phyloP scores from a whole-genome alignment of 2,797 vertebrate genomes.

The Spinibarbus caldwelli region DNA sequence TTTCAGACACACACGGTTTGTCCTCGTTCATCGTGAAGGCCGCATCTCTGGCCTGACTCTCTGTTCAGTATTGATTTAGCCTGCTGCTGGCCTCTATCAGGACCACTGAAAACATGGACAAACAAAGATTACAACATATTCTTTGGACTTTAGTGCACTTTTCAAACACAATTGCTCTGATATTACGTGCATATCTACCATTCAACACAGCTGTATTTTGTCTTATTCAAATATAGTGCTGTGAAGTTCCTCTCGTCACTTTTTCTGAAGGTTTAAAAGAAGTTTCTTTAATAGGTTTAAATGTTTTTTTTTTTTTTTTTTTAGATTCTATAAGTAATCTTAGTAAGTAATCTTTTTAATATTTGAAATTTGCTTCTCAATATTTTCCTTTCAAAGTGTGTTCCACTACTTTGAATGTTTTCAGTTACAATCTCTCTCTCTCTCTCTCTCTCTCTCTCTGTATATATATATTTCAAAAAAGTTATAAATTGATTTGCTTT shows the following conservation, averaged over 20 bases:
- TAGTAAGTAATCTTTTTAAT: neutral
- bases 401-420: neutral
- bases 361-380: neutral
- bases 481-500: too few relatives aligned
- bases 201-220: neutral
- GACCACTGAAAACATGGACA: conserved; percentile 44
- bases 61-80: conserved; percentile 52
- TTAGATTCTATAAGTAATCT: too few relatives aligned
- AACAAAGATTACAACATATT: conserved; percentile 49
- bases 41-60: conserved; percentile 17
- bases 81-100: conserved; percentile 30
- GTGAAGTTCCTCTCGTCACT: neutral
- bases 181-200: neutral
- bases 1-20: neutral
- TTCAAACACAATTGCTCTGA: conserved; percentile 2
- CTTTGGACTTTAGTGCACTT: conserved; percentile 38
- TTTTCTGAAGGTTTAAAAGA: neutral
- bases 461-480: too few relatives aligned
- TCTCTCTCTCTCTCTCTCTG: too few relatives aligned
- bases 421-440: too few relatives aligned
- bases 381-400: neutral
- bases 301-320: too few relatives aligned
- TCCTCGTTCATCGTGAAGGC: conserved; percentile 4
- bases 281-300: too few relatives aligned
- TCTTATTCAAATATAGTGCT: neutral